These are phyloP conservation scores for Sisyra nigra DNA, from an alignment of 2,888 invertebrate genomes.

Conservation along the genomic window DNA sequence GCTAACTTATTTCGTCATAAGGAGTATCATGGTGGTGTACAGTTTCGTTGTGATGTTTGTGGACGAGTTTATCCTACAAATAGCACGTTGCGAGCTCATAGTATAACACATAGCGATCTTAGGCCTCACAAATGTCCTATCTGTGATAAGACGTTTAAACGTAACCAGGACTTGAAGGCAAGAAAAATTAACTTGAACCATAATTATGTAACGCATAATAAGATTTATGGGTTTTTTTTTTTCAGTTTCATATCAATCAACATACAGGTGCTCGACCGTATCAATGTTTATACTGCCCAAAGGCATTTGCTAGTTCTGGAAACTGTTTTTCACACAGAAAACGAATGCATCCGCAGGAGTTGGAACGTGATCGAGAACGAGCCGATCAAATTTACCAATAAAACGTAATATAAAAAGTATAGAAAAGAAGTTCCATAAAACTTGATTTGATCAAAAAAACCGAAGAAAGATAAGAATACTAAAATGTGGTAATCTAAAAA, in stretches of 20 bases:
- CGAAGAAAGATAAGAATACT: too few relatives aligned
- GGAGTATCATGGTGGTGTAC: conserved; percentile 38
- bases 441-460: not conserved
- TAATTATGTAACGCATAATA: too few relatives aligned
- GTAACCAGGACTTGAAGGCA: conserved; percentile 58
- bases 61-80: conserved; percentile 51
- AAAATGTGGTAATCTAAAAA: too few relatives aligned
- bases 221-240: too few relatives aligned
- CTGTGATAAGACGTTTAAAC: conserved; percentile 55
- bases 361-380: conserved; percentile 35
- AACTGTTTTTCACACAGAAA: conserved; percentile 59
- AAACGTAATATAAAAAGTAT: conserved; percentile 11
- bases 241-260: conserved; percentile 55
- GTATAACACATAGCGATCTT: conserved; percentile 50
- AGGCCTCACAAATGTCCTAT: conserved; percentile 50
- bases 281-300: conserved; percentile 56
- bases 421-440: too few relatives aligned
- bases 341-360: conserved; percentile 50
- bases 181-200: too few relatives aligned
- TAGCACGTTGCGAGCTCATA: conserved; percentile 50
- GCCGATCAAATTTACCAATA: conserved; percentile 38
- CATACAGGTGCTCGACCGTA: conserved; percentile 60
- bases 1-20: conserved; percentile 46
- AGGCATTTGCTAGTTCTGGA: conserved; percentile 53
- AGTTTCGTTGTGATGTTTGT: conserved; percentile 47